Base-by-base conservation (phyloP, 2,113 vertebrate genomes). In the Hemichromis elongatus region DNA sequence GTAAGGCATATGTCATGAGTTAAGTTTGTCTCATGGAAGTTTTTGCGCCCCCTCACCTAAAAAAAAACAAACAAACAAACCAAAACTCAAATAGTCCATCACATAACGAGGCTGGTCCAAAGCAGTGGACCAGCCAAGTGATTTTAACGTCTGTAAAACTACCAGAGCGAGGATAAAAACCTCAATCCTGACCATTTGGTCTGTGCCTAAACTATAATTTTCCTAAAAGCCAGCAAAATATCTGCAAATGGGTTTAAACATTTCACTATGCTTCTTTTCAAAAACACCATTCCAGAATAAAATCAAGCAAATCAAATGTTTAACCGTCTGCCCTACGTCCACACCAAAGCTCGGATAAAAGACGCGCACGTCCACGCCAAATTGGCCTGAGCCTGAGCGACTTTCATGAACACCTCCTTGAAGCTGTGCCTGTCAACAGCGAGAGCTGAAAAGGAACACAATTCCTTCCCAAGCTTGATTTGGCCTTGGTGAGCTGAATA, bases 381-480 rank as follows among this genome's bases (percentile, higher is more conserved):
- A 86, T 85, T 61, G 47, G 37, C 33, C 79, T 80, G 77, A 83
- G 55, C 66, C 66, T 26, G 87, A 50, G 40, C 28, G 54, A 42
- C 82, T 81, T 86, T 86, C 53, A 83, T 54, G 81, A 87, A 87
- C 37, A 40, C 82, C 68, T 81, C 89, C 82, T 91, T 90, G 61
- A 92, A 87, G 19, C 30, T 82, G 77, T 42, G 26, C 55, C 26
- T 45, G 21, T 89, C 28, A 75, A 45, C 5, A 35, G 21, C 79
- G 21, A 14, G 73, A 92, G 82, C 88, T 80, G 70, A 88, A n/a
- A 61, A 37, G 33, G 14, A 63, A 33, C 28, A 3, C 52, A 61
- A 19, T 47, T 80, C 83, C 83, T 61, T 83, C 28, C 40, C n/a
- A 2, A 78, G 79, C 42, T 77, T 59, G 66, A 52, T 92, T 92